phyloP scores from a whole-genome alignment of 2,888 invertebrate species.

The Drosophila sordidapex region DNA sequence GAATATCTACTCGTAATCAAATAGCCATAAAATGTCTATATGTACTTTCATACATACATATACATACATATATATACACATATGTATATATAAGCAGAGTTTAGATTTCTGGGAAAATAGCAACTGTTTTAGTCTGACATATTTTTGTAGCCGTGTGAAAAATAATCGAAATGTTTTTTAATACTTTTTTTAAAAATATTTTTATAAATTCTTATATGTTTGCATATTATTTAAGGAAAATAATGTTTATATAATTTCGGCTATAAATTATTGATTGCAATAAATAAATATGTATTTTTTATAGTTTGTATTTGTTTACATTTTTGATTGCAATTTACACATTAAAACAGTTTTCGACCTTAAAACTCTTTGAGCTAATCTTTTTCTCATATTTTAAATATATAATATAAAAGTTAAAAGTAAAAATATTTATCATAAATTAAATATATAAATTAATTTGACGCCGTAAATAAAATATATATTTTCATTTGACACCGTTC shows the following conservation, averaged over 20 bases:
- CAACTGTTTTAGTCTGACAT: background rate
- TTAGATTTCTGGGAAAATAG: background rate
- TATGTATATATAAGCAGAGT: background rate
- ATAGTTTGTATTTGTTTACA: background rate
- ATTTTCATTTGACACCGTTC: background rate
- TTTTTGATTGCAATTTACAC: rapidly evolving
- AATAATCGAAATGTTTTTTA: background rate
- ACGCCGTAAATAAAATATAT: too few relatives aligned
- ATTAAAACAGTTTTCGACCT: background rate
- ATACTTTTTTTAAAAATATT: background rate
- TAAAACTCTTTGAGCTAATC: background rate
- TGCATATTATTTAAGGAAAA: background rate
- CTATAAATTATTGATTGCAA: background rate
- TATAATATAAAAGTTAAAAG: background rate
- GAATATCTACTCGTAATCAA: background rate
- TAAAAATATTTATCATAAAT: background rate
- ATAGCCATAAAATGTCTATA: background rate
- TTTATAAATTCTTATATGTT: background rate
- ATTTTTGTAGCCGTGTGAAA: background rate
- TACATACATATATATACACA: rapidly evolving
- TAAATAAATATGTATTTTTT: background rate
- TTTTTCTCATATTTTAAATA: background rate
- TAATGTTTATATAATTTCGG: background rate
- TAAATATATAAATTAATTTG: background rate
- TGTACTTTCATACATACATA: background rate